Evolutionary conservation across 1,140 invertebrate species (phyloP).

Genomic region (Aricia agestis): DNA sequence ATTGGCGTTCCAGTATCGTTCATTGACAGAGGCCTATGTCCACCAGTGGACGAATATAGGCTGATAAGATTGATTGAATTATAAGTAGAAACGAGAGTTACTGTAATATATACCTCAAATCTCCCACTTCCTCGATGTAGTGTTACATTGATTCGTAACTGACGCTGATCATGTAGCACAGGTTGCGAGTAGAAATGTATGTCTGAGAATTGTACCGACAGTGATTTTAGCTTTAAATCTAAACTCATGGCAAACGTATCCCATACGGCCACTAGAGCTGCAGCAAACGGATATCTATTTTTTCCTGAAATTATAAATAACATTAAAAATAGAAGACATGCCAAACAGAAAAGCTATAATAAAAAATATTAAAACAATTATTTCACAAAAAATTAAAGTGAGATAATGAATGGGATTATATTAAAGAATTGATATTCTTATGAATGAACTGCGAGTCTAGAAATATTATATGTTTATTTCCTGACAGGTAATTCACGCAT

Average conservation of each 20-base stretch:
- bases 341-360: too few species aligned
- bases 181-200: constrained; percentile 39
- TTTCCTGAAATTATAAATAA: constrained; percentile 31
- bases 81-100: background rate
- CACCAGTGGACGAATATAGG: too few species aligned
- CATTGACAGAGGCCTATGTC: too few species aligned
- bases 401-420: too few species aligned
- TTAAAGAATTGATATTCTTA: too few species aligned
- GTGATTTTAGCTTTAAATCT: constrained; percentile 24
- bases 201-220: constrained; percentile 38
- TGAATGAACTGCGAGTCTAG: too few species aligned
- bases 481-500: too few species aligned
- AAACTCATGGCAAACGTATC: constrained; percentile 47
- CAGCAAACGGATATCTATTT: constrained; percentile 42
- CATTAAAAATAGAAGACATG: background rate
- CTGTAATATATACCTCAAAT: constrained; percentile 38
- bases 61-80: too few species aligned
- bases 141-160: constrained; percentile 29
- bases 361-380: too few species aligned
- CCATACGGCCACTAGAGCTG: constrained; percentile 43
- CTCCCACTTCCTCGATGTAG: constrained; percentile 38
- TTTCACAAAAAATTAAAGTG: too few species aligned
- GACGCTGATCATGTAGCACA: constrained; percentile 31
- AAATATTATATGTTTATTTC: too few species aligned
- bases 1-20: too few species aligned